Base-by-base conservation (phyloP, 1,140 invertebrate species). In the Bathynomus jamesi region DNA sequence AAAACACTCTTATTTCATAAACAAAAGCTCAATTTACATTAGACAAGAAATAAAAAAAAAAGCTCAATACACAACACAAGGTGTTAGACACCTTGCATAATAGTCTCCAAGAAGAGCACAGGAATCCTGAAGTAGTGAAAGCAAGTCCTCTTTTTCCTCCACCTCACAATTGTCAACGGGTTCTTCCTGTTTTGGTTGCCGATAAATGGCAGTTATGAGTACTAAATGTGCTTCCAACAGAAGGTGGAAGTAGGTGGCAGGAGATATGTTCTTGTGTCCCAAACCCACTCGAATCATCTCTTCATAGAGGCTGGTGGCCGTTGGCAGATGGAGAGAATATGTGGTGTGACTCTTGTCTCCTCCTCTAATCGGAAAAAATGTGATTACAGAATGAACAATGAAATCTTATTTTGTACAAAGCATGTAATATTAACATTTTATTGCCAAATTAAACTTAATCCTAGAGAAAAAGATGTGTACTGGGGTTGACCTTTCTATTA, bases 151-250 rank as follows among this genome's bases (percentile, higher is more conserved):
- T 46, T 81, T 78, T 21, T 71, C 40, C 21, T 53, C 40, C 40
- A 53, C 13, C 40, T 53, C 40, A 53, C 40, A 53, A 53, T 53
- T 53, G 40, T 53, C 40, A 3, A 53, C 40, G 2, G 5, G 40
- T 4, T 80, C 66, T 21, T 75, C 28, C 78, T 80, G 3, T 70
- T 78, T 21, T 78, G 78, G 30, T 63, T 75, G 63, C 74, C 75
- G 71, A 73, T 80, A 24, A 27, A 80, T 77, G 40, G 79, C 75
- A 28, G 80, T 82, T 66, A 85, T 82, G 64, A 90, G 81, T 68
- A 89, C 84, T 70, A 87, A 83, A 78, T 89, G 87, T 17, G 86
- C 88, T 80, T 90, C 89, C 72, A 85, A 84, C 30, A 90, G 78
- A 28, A 90, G 81, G 78, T 90, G 87, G 40, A 85, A 82, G 77